Percentiles rank a stretch among this genome's conserved stretches.
Conservation (phyloP, 1,140 invertebrate genomes). For the Drosophila willistoni region DNA sequence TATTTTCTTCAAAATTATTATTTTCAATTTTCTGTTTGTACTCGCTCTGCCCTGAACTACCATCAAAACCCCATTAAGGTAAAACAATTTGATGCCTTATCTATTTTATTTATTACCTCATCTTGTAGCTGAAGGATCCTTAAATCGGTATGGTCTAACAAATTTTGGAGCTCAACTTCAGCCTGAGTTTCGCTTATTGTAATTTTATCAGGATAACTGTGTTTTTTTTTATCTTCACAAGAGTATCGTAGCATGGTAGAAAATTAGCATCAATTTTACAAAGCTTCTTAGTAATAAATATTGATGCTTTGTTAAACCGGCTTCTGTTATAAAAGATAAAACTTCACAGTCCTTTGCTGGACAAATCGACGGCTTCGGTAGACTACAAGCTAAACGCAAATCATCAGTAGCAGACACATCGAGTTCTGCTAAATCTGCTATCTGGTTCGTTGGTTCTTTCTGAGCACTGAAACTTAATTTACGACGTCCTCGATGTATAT, state of each 20-base stretch:
- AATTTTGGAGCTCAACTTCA: neutral
- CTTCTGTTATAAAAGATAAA: slow-evolving; percentile 22
- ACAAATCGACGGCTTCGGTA: slow-evolving; percentile 14
- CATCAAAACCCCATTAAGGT: slow-evolving; percentile 1
- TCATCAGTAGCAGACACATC: slow-evolving; percentile 17
- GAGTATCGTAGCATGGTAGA: slow-evolving; percentile 3
- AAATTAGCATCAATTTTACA: slow-evolving; percentile 9
- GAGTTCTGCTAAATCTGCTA: neutral
- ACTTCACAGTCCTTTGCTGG: slow-evolving; percentile 19
- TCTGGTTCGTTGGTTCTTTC: slow-evolving; percentile 1
- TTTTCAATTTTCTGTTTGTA: slow-evolving; percentile 19
- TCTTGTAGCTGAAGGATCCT: slow-evolving; percentile 4
- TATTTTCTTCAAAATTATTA: slow-evolving; percentile 21
- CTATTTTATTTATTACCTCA: neutral
- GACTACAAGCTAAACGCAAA: slow-evolving; percentile 12
- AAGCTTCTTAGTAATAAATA: slow-evolving; percentile 24
- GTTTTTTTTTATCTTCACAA: neutral
- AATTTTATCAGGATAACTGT: slow-evolving; percentile 29
- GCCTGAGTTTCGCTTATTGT: slow-evolving; percentile 1
- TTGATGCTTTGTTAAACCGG: slow-evolving; percentile 26
- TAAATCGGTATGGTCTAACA: slow-evolving; percentile 3
- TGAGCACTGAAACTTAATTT: neutral
- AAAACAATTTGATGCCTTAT: neutral
- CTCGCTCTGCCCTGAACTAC: too few relatives aligned
- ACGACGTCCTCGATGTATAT: neutral